Percentiles rank a stretch among this genome's conserved stretches.
Evolutionary conservation across 2,797 vertebrate species (phyloP).

Genomic region (Acipenser oxyrinchus): DNA sequence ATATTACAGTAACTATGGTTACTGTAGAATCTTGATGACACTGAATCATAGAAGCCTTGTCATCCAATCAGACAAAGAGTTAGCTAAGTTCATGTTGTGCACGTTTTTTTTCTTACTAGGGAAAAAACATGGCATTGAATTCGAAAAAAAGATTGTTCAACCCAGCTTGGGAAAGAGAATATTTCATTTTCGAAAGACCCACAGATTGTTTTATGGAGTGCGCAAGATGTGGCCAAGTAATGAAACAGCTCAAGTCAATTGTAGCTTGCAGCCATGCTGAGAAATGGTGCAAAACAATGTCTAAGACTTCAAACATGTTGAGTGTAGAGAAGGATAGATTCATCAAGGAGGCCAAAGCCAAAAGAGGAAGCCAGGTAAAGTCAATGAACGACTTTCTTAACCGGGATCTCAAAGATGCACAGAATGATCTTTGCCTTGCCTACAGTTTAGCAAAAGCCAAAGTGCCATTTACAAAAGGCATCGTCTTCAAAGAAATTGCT

Average conservation of each 20-base stretch:
- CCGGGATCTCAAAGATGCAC: background rate
- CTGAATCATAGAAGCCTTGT: no score
- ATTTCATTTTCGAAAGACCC: background rate
- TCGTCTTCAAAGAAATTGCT: background rate
- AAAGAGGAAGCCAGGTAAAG: background rate
- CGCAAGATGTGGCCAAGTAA: background rate
- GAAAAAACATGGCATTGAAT: no score
- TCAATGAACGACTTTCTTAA: background rate
- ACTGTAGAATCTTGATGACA: no score
- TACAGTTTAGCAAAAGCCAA: conserved; percentile 1
- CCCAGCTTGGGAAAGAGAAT: conserved; percentile 1
- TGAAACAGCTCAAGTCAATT: background rate
- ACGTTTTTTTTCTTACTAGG: no score
- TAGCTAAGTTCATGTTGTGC: no score
- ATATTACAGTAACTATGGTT: no score
- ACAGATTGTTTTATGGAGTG: background rate
- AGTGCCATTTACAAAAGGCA: background rate
- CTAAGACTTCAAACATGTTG: no score
- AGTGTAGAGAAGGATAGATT: background rate
- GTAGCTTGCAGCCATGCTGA: background rate
- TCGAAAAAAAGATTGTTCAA: background rate
- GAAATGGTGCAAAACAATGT: no score
- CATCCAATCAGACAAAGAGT: no score
- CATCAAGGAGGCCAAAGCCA: background rate
- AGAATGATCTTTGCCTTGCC: background rate